Percentiles rank a stretch among this genome's conserved stretches.
phyloP scores from a whole-genome alignment of 2,888 invertebrate genomes.

The Hipparchia sbordonii region DNA sequence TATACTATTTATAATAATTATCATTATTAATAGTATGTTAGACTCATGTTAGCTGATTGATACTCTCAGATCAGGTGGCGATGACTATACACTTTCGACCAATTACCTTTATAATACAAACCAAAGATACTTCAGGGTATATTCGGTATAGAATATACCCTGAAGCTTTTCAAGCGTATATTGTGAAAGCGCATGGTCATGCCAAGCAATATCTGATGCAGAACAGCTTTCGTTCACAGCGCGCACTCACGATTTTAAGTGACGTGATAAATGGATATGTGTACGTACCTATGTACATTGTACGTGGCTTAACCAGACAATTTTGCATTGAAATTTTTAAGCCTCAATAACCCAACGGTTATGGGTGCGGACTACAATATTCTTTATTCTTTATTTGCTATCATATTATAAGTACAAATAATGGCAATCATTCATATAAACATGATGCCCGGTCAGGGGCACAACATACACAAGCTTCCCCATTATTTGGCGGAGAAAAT shows the following conservation, averaged over 20 bases:
- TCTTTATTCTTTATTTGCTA: too few species aligned
- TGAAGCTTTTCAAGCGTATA: too few species aligned
- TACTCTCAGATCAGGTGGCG: too few species aligned
- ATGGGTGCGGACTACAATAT: too few species aligned
- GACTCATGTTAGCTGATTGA: not conserved
- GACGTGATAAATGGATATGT: slow-evolving; percentile 32
- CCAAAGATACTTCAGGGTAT: not conserved
- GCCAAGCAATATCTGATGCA: slow-evolving; percentile 28
- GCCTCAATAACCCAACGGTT: too few species aligned
- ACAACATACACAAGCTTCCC: too few species aligned
- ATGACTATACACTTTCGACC: too few species aligned
- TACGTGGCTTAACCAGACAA: slow-evolving; percentile 29
- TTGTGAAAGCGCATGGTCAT: slow-evolving; percentile 26
- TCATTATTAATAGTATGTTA: not conserved
- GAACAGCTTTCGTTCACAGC: slow-evolving; percentile 28
- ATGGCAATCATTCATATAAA: too few species aligned
- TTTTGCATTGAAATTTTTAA: slow-evolving; percentile 22
- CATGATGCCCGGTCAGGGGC: too few species aligned
- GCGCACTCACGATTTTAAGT: slow-evolving; percentile 25
- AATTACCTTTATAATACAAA: too few species aligned
- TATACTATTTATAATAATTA: not conserved
- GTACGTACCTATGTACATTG: not conserved
- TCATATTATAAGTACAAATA: too few species aligned
- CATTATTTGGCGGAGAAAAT: too few species aligned
- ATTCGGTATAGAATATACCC: slow-evolving; percentile 1